Evolutionary conservation across 2,113 vertebrate genomes (phyloP).

Genomic region (Illadopsis cleaveri): DNA sequence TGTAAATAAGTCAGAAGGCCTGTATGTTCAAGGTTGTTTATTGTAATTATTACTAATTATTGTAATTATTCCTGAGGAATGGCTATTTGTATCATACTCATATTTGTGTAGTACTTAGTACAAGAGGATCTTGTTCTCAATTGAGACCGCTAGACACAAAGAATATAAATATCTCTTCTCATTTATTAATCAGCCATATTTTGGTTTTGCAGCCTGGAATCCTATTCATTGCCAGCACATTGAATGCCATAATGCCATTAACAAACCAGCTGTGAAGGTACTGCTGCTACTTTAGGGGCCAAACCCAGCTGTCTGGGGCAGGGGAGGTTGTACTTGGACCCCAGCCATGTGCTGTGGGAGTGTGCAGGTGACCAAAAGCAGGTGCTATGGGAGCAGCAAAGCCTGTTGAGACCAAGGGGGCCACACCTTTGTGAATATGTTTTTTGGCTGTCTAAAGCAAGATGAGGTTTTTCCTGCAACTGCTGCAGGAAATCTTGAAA

Average conservation of each 20-base stretch:
- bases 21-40: background rate
- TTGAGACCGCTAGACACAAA: background rate
- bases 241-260: constrained; percentile 98
- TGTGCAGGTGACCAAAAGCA: background rate
- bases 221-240: constrained; percentile 99
- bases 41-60: background rate
- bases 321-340: background rate
- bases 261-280: constrained; percentile 99
- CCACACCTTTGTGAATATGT: background rate
- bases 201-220: constrained; percentile 91
- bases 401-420: background rate
- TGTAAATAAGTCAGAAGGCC: background rate
- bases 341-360: background rate
- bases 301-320: background rate
- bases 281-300: constrained; percentile 13
- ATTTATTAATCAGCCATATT: constrained; percentile 43
- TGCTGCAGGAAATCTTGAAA: background rate
- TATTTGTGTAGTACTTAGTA: background rate
- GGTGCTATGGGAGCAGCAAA: background rate
- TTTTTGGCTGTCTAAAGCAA: background rate
- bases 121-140: background rate
- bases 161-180: background rate
- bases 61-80: background rate
- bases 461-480: background rate
- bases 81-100: background rate